Conservation (phyloP, 1,140 invertebrate genomes). For the Aphelinus atriplicis region DNA sequence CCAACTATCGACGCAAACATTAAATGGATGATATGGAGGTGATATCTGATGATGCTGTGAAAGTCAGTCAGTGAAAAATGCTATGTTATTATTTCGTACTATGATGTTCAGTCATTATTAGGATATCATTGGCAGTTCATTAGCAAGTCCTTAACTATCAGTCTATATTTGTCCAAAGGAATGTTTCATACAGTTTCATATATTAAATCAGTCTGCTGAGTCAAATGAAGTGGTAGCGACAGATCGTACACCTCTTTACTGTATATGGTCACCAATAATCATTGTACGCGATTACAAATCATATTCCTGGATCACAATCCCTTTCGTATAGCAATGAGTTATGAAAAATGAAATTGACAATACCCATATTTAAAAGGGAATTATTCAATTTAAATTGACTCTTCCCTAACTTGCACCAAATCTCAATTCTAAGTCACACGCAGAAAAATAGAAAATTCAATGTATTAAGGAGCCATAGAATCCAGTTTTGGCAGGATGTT, state of each 20-base stretch:
- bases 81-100: constrained; percentile 23
- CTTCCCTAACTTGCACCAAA: constrained; percentile 1
- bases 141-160: constrained; percentile 38
- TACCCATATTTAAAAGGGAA: too few species aligned
- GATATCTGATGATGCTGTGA: constrained; percentile 56
- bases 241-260: constrained; percentile 16
- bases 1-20: constrained; percentile 54
- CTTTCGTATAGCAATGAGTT: too few species aligned
- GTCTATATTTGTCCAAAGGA: constrained; percentile 41
- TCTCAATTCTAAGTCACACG: not conserved
- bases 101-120: constrained; percentile 31
- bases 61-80: constrained; percentile 50
- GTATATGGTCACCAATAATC: not conserved
- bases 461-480: constrained; percentile 12
- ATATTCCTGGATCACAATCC: not conserved
- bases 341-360: too few species aligned
- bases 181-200: constrained; percentile 37
- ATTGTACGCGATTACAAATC: too few species aligned
- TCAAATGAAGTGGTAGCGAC: constrained; percentile 22
- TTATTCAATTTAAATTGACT: not conserved
- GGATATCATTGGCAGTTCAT: constrained; percentile 45
- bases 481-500: constrained; percentile 21
- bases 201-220: constrained; percentile 21
- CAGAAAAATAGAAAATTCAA: not conserved
- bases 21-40: constrained; percentile 57